phyloP scores from a whole-genome alignment of 2,797 vertebrate species.

The Sebastes diaconus region DNA sequence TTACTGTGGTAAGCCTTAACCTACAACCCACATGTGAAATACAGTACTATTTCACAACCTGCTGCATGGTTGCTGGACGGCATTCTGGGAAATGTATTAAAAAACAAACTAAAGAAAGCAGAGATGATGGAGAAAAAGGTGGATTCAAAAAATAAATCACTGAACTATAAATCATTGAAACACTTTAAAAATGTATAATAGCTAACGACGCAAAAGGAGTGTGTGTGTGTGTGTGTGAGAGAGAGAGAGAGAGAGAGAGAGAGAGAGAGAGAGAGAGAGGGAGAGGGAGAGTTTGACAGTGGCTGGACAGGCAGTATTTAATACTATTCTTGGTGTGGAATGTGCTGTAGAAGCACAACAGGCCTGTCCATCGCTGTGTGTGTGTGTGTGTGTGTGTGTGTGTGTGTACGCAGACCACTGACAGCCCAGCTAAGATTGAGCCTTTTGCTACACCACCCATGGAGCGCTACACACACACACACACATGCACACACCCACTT shows the following conservation, averaged over 20 bases:
- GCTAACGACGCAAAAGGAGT: not conserved
- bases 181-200: not conserved
- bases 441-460: slow-evolving; percentile 46
- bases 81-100: too few species aligned
- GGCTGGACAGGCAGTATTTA: not conserved
- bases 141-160: not conserved
- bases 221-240: not conserved
- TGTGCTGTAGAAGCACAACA: slow-evolving; percentile 68
- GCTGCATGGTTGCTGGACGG: too few species aligned
- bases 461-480: slow-evolving; percentile 26
- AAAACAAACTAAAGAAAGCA: too few species aligned
- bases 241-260: too few species aligned
- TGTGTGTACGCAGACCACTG: slow-evolving; percentile 39
- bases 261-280: too few species aligned
- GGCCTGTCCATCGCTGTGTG: slow-evolving; percentile 35
- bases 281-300: not conserved
- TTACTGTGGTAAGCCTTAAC: too few species aligned
- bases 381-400: not conserved
- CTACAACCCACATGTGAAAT: too few species aligned
- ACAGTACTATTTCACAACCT: too few species aligned
- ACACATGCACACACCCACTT: slow-evolving; percentile 15
- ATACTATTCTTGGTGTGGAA: slow-evolving; percentile 74
- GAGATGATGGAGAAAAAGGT: not conserved
- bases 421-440: slow-evolving; percentile 48
- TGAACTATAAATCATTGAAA: fast-evolving